Evolutionary conservation across 1,140 invertebrate species (phyloP), one percentile per base, ranked within the genome.

Genomic region (Augochlora pura): DNA sequence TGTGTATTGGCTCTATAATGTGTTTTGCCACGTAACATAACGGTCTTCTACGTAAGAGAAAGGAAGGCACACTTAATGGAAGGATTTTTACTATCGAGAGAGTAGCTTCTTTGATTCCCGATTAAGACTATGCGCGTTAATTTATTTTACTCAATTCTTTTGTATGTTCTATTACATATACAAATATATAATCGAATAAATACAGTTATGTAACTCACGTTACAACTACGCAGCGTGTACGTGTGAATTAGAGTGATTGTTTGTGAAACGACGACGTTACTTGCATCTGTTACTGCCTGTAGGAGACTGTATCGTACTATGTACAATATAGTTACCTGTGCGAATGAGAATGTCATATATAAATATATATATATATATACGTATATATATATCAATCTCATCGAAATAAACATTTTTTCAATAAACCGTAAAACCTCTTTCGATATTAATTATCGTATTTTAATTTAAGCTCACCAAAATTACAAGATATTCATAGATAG

Each of bases 101-200:
- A 21, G 49, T 79, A 74, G 52, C 70, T 74, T 66, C 54, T 46
- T 10, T 60, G 49, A 23, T 66, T 70, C 49, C 27, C 60, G 69
- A 14, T 59, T 60, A 85, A 84, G 78, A 89, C 82, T 87, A 84
- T 65, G 76, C 82, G 87, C 81, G 87, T 92, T 92, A 90, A 91
- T 92, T 92, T 92, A 92, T 92, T 92, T 89, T 81, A 87, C 86
- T 91, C 88, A 86, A 85, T 91, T 88, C 83, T 91, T 92, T 92
- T 91, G 79, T 92, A 92, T 88, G 88, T 88, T 90, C 86, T 80
- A 88, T 88, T 90, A 89, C 71, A 80, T 87, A 76, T 91, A 57
- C 18, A 57, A 57, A 80, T 87, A 76, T 91, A 89, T 63, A 89
- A 87, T 87, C 84, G 72, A 81, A 86, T 88, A 88, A 88, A 79